phyloP scores from a whole-genome alignment of 2,113 vertebrate genomes.

The Orthochromis malagaraziensis region DNA sequence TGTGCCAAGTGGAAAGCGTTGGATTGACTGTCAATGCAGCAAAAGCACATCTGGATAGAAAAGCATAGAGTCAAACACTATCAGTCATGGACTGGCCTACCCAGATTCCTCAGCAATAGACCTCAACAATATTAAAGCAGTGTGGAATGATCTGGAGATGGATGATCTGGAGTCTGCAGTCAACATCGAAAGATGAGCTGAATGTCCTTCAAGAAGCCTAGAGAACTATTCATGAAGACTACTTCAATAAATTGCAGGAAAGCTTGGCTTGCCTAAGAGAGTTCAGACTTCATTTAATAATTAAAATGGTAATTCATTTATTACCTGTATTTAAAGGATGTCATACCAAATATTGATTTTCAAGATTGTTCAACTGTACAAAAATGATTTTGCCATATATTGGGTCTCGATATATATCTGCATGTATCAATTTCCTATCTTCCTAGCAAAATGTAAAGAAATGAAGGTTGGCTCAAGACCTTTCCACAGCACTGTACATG shows the following conservation, averaged over 20 bases:
- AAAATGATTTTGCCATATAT: neutral
- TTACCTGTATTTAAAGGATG: neutral
- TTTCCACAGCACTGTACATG: neutral
- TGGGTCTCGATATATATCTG: accelerated
- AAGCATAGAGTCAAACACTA: neutral
- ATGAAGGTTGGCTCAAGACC: neutral
- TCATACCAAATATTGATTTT: neutral
- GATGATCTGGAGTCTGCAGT: neutral
- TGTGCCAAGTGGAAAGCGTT: accelerated
- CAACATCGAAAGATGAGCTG: neutral
- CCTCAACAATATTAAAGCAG: neutral
- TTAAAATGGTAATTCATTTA: neutral
- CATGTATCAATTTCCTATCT: neutral
- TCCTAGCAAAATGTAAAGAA: neutral
- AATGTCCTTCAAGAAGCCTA: neutral
- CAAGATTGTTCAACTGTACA: neutral
- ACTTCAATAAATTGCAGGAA: neutral
- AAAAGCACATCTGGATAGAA: neutral
- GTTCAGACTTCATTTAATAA: neutral
- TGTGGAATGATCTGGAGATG: neutral
- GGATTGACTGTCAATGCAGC: neutral
- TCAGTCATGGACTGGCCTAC: neutral
- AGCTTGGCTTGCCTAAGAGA: neutral
- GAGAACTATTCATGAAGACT: neutral
- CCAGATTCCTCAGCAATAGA: neutral